These are phyloP conservation scores for Macquaria ambigua DNA, from an alignment of 2,113 vertebrate species.

Conservation along the genomic window DNA sequence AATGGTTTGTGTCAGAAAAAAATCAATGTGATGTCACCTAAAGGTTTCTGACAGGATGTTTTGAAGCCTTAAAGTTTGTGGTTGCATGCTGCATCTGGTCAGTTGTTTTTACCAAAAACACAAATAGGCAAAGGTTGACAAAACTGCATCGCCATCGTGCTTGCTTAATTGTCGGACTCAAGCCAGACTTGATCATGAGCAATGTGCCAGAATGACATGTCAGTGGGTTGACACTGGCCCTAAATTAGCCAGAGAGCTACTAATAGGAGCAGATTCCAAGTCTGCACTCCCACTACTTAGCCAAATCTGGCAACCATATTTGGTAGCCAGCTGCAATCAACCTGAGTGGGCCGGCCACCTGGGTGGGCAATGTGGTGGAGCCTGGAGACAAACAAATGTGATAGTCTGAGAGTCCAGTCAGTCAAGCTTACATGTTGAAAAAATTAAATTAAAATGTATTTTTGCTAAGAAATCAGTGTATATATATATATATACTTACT, in stretches of 20 bases:
- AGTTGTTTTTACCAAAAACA: neutral
- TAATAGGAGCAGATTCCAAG: neutral
- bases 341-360: neutral
- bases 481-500: too few species aligned
- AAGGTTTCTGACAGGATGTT: constrained; percentile 6
- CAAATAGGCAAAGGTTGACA: neutral
- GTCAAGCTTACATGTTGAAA: neutral
- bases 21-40: neutral
- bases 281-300: neutral
- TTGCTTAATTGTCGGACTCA: neutral
- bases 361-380: neutral
- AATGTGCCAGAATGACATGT: neutral
- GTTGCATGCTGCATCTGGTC: neutral
- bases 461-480: too few species aligned
- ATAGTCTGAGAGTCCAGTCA: neutral
- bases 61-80: neutral
- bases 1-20: neutral
- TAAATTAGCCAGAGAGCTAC: neutral
- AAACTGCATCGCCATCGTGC: neutral
- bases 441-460: too few species aligned
- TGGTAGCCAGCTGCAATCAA: constrained; percentile 2
- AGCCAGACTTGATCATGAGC: neutral
- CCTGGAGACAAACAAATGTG: neutral
- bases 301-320: constrained; percentile 3
- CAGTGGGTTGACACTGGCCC: neutral